Conservation (phyloP, 2,797 vertebrate genomes). For the Distichodus sexfasciatus region DNA sequence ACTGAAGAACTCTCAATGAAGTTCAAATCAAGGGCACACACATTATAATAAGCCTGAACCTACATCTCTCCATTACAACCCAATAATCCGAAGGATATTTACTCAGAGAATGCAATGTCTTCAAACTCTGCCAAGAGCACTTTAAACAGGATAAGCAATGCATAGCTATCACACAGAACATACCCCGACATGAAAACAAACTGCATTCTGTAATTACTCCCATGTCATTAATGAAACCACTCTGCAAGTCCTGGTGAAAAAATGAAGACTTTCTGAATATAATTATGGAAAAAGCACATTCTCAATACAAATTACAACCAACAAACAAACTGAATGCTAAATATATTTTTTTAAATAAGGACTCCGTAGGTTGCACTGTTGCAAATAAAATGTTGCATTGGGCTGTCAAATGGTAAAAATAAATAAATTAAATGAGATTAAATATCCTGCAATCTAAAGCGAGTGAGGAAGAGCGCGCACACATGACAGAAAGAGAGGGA, state of each 20-base stretch:
- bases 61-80: neutral
- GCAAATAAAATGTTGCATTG: too few relatives aligned
- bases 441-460: too few relatives aligned
- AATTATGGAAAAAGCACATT: too few relatives aligned
- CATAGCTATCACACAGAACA: neutral
- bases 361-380: too few relatives aligned
- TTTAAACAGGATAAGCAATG: neutral
- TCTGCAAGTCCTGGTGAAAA: neutral
- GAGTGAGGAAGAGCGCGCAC: too few relatives aligned
- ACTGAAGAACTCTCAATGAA: constrained; percentile 9
- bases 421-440: too few relatives aligned
- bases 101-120: neutral
- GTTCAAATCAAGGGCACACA: constrained; percentile 55
- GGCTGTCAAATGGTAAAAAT: too few relatives aligned
- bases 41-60: neutral
- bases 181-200: constrained; percentile 1
- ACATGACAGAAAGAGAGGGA: too few relatives aligned
- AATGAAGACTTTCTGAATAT: too few relatives aligned
- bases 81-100: neutral
- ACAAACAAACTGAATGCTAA: too few relatives aligned
- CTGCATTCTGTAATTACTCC: neutral
- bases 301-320: too few relatives aligned
- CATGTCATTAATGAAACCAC: neutral
- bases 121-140: constrained; percentile 1
- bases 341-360: too few relatives aligned